phyloP scores from a whole-genome alignment of 2,888 invertebrate genomes.

The Eurytoma adleriae region DNA sequence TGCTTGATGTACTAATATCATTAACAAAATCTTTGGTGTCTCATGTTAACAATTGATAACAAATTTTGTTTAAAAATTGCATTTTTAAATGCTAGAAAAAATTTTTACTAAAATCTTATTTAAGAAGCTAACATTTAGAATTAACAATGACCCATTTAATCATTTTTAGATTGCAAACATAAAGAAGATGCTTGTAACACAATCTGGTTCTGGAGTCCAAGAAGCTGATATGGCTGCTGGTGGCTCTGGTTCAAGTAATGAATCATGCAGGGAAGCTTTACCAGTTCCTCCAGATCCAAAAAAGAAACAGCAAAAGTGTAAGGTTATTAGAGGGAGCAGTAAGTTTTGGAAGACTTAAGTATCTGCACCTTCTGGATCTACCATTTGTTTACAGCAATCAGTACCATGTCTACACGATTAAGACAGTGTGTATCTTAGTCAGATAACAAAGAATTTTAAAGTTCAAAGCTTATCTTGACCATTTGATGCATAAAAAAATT shows the following conservation, averaged over 20 bases:
- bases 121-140: not conserved
- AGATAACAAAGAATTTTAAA: constrained; percentile 33
- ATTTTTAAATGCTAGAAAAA: not conserved
- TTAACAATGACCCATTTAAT: constrained; percentile 24
- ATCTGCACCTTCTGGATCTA: not conserved
- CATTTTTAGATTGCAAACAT: constrained; percentile 85
- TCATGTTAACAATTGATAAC: not conserved
- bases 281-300: constrained; percentile 74
- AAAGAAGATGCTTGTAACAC: constrained; percentile 92
- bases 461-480: constrained; percentile 26
- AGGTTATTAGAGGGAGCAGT: constrained; percentile 82
- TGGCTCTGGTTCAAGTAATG: constrained; percentile 80
- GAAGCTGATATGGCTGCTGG: constrained; percentile 92
- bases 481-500: constrained; percentile 1
- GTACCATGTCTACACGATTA: constrained; percentile 12
- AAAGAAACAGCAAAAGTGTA: constrained; percentile 81
- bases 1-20: not conserved
- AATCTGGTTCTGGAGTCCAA: constrained; percentile 80
- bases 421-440: constrained; percentile 34
- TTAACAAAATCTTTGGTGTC: not conserved
- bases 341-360: constrained; percentile 81
- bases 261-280: constrained; percentile 78
- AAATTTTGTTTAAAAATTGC: not conserved
- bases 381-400: constrained; percentile 17
- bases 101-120: no score